Conservation (phyloP, 2,797 vertebrate species). For the Bovichtus variegatus region DNA sequence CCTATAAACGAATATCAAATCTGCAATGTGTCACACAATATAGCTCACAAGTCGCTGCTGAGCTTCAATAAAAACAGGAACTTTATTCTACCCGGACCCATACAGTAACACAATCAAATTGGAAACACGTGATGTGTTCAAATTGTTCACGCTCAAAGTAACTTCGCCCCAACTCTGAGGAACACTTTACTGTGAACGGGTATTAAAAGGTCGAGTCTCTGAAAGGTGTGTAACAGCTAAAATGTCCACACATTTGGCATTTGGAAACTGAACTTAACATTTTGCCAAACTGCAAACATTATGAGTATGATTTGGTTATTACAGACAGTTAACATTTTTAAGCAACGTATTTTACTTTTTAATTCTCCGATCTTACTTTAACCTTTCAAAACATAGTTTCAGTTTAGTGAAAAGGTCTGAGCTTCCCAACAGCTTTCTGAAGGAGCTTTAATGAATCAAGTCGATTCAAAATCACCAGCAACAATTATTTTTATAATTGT, state of each 20-base stretch:
- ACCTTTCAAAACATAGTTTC: not conserved
- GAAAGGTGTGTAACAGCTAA: not conserved
- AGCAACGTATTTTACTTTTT: not conserved
- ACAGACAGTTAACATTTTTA: not conserved
- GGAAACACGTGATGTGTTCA: not conserved
- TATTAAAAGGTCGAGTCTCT: not conserved
- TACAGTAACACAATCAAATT: not conserved
- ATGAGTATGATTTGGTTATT: not conserved
- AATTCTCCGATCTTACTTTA: not conserved
- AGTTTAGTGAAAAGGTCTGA: not conserved
- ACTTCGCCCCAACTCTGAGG: not conserved
- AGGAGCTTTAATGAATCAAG: not conserved
- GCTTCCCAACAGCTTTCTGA: not conserved
- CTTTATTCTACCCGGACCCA: not conserved
- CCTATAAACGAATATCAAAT: not conserved
- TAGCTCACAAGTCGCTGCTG: not conserved
- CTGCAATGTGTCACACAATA: not conserved
- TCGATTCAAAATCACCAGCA: not conserved
- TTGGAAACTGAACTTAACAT: not conserved
- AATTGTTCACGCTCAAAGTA: not conserved
- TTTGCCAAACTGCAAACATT: not conserved
- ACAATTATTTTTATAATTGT: not conserved
- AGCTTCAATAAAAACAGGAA: not conserved
- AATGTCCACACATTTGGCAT: not conserved
- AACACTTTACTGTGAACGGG: not conserved